A percentile compares a stretch with the other conserved stretches of the same genome.
These are phyloP conservation scores for Sebastes steindachneri DNA, from an alignment of 2,797 vertebrate species.

Conservation along the genomic window DNA sequence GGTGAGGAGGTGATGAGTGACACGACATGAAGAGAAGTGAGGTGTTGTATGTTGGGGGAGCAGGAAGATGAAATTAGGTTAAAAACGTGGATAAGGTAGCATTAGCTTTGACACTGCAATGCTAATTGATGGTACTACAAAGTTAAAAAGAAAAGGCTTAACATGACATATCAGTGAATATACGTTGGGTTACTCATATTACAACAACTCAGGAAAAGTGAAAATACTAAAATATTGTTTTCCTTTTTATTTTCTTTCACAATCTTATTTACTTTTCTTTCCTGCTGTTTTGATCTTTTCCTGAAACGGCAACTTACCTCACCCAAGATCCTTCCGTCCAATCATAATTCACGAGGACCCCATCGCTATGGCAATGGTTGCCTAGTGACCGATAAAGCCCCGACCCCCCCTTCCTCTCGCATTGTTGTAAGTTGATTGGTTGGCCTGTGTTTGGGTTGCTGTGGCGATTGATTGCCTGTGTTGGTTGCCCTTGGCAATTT, in stretches of 20 bases:
- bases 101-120: constrained; percentile 40
- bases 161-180: constrained; percentile 56
- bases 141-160: constrained; percentile 41
- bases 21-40: constrained; percentile 12
- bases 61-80: constrained; percentile 28
- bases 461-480: constrained; percentile 86
- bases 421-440: constrained; percentile 85
- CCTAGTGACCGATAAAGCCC: constrained; percentile 88
- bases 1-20: constrained; percentile 6
- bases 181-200: constrained; percentile 52
- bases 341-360: constrained; percentile 86
- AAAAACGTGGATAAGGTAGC: constrained; percentile 20
- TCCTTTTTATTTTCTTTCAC: constrained; percentile 79
- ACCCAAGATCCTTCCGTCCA: constrained; percentile 83
- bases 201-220: constrained; percentile 62
- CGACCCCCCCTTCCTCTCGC: constrained; percentile 84
- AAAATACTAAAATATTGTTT: constrained; percentile 77
- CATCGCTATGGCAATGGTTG: constrained; percentile 87
- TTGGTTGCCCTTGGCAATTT: constrained; percentile 83
- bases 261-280: constrained; percentile 78
- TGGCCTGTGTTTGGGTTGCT: constrained; percentile 86
- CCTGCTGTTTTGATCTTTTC: constrained; percentile 85
- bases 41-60: constrained; percentile 41
- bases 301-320: constrained; percentile 84
- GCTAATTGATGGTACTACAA: constrained; percentile 54